These are phyloP conservation scores for Sminthurinus signatus DNA, from an alignment of 1,140 invertebrate genomes.

Conservation along the genomic window DNA sequence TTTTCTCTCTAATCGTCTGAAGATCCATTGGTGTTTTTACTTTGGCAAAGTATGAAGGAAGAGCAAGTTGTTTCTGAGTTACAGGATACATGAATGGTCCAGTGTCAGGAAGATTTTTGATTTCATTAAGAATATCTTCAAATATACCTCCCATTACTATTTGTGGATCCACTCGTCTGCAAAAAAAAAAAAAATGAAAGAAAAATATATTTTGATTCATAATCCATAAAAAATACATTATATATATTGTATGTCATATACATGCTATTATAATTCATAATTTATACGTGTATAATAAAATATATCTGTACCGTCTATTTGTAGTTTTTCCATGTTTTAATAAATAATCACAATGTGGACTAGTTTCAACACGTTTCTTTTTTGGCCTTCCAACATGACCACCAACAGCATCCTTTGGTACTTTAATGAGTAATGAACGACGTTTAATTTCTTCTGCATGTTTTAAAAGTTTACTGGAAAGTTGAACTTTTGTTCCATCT, in stretches of 20 bases:
- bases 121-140: slow-evolving; percentile 87
- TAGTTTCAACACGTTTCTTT: slow-evolving; percentile 53
- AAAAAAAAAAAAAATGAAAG: no score
- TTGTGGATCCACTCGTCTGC: slow-evolving; percentile 93
- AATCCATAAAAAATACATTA: no score
- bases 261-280: no score
- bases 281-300: no score
- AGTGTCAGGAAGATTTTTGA: slow-evolving; percentile 85
- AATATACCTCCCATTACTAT: slow-evolving; percentile 89
- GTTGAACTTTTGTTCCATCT: slow-evolving; percentile 81
- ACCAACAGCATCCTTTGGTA: slow-evolving; percentile 67
- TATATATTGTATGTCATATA: no score
- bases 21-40: slow-evolving; percentile 93
- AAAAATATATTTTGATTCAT: no score
- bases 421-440: slow-evolving; percentile 71
- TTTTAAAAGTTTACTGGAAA: slow-evolving; percentile 67
- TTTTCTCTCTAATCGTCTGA: slow-evolving; percentile 89
- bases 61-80: slow-evolving; percentile 63
- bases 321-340: slow-evolving; percentile 79
- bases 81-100: slow-evolving; percentile 91
- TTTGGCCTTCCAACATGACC: slow-evolving; percentile 53
- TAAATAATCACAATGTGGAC: slow-evolving; percentile 83
- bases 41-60: slow-evolving; percentile 71
- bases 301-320: no score
- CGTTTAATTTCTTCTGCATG: slow-evolving; percentile 74